phyloP scores from a whole-genome alignment of 2,113 vertebrate genomes.

The Gambusia holbrooki region DNA sequence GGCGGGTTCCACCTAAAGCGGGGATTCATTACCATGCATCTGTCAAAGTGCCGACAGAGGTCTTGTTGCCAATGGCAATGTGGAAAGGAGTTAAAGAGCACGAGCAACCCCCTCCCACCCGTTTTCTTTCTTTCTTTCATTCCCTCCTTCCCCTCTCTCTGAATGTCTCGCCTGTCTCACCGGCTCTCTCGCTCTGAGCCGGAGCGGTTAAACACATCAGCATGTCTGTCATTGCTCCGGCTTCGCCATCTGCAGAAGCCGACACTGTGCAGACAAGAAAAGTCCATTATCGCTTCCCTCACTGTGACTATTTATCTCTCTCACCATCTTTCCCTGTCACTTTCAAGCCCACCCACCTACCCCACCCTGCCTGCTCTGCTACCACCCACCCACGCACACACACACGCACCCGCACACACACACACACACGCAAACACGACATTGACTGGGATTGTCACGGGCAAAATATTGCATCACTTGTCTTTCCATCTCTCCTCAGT shows the following conservation, averaged over 20 bases:
- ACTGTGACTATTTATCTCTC: constrained; percentile 67
- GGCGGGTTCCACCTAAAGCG: constrained; percentile 59
- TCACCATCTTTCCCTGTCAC: constrained; percentile 57
- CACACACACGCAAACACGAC: not conserved
- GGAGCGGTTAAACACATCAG: constrained; percentile 75
- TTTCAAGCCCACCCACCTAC: constrained; percentile 43
- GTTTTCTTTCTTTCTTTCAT: not conserved
- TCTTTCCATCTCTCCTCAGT: constrained; percentile 35
- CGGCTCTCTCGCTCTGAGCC: constrained; percentile 30
- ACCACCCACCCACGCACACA: not conserved
- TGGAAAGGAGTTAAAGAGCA: constrained; percentile 70
- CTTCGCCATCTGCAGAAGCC: constrained; percentile 55
- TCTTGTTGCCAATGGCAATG: constrained; percentile 71
- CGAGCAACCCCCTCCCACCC: constrained; percentile 39
- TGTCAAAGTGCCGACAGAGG: constrained; percentile 61
- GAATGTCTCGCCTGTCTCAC: constrained; percentile 23
- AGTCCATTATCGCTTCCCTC: constrained; percentile 78
- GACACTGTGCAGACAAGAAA: constrained; percentile 76
- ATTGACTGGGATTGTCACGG: constrained; percentile 34
- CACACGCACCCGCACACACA: not conserved
- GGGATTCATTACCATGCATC: constrained; percentile 72
- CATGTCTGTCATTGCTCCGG: constrained; percentile 72
- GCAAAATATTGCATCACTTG: constrained; percentile 55
- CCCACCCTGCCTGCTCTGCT: constrained; percentile 15
- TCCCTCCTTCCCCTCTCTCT: not conserved